Percentiles rank a stretch among this genome's conserved stretches.
Evolutionary conservation across 2,797 vertebrate species (phyloP).

Genomic region (Loris lydekkerianus): DNA sequence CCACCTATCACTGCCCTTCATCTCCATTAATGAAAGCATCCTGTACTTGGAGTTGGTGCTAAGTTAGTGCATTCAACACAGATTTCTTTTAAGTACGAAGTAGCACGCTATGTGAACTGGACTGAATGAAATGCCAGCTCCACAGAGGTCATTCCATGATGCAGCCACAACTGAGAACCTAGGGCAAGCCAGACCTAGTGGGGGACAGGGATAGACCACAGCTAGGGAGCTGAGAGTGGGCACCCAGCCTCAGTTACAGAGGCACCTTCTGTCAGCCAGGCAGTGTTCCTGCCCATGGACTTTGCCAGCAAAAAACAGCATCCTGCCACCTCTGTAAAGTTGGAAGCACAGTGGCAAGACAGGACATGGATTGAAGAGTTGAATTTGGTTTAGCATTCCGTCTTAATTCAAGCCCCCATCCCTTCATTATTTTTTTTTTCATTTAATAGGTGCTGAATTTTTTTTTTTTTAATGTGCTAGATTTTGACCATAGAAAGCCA

Average conservation of each 20-base stretch:
- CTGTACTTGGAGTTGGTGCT: not conserved
- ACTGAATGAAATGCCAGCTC: conserved; percentile 32
- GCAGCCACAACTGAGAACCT: not conserved
- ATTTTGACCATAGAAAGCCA: conserved; percentile 15
- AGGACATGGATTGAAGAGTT: not conserved
- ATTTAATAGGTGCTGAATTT: not conserved
- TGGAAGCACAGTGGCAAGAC: not conserved
- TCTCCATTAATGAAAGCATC: not conserved
- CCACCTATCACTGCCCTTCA: not conserved
- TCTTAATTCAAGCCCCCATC: not conserved
- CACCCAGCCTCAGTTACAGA: not conserved
- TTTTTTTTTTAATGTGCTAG: not conserved
- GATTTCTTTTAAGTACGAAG: not conserved
- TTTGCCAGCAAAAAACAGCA: accelerated
- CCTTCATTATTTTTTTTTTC: too few species aligned
- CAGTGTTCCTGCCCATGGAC: not conserved
- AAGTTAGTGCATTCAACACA: not conserved
- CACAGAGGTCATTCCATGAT: conserved; percentile 51
- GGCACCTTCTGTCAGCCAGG: not conserved
- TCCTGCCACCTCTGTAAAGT: not conserved
- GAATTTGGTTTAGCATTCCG: not conserved
- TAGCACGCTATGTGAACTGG: conserved; percentile 56
- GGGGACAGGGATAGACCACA: not conserved
- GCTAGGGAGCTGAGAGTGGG: not conserved
- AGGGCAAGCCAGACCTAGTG: not conserved